Conservation (phyloP, 2,797 vertebrate species). For the Odontamblyopus rebecca region DNA sequence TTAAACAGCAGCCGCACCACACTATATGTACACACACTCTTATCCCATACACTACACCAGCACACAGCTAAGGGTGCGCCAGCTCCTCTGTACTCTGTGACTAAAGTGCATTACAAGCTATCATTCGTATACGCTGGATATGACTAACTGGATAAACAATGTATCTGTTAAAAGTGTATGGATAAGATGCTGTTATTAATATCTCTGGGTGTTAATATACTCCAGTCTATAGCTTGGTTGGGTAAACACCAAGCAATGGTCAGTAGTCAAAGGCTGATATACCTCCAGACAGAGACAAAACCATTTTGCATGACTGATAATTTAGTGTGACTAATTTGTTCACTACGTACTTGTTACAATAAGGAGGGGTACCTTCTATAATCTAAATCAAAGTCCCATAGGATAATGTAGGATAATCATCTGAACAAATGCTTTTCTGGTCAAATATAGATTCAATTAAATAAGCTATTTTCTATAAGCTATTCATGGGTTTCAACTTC, state of each 20-base stretch:
- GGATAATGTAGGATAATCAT: no score
- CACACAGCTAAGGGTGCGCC: conserved; percentile 12
- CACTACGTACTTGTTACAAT: background rate
- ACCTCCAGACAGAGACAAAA: background rate
- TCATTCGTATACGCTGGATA: conserved; percentile 5
- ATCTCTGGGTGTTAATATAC: background rate
- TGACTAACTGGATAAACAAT: conserved; percentile 4
- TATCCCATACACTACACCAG: conserved; percentile 49
- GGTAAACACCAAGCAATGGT: background rate
- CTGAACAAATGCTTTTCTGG: no score
- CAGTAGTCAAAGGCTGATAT: background rate
- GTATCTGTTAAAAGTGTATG: background rate
- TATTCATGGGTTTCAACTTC: no score
- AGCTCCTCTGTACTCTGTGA: conserved; percentile 17
- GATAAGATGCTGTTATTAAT: background rate
- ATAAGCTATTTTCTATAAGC: no score
- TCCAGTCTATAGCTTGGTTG: background rate
- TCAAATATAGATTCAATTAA: background rate
- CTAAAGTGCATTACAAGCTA: conserved; percentile 8
- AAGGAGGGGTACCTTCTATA: background rate
- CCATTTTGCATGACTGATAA: background rate
- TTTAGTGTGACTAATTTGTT: background rate
- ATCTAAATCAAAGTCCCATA: background rate
- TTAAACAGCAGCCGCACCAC: conserved; percentile 78
- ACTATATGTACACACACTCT: conserved; percentile 47